Percentiles rank a stretch among this genome's conserved stretches.
Evolutionary conservation across 2,797 vertebrate genomes (phyloP).

Genomic region (Anas acuta): DNA sequence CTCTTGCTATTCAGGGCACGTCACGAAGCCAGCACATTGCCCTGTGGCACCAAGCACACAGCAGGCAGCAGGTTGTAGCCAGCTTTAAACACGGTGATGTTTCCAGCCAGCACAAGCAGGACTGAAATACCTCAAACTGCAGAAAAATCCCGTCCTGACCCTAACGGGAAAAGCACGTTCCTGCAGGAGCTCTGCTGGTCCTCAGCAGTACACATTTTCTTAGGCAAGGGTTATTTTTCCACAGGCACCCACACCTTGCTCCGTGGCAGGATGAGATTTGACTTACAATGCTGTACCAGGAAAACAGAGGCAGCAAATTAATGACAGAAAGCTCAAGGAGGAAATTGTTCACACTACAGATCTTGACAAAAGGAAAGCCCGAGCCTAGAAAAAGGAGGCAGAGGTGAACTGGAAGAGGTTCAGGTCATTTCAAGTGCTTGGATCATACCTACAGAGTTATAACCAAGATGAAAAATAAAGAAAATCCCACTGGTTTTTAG

Average conservation of each 20-base stretch:
- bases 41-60: not conserved
- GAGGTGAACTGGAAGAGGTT: conserved; percentile 17
- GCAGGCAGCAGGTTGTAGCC: not conserved
- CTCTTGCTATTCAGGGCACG: conserved; percentile 37
- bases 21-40: not conserved
- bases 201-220: not conserved
- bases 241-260: not conserved
- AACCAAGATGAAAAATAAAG: conserved; percentile 11
- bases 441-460: not conserved
- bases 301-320: not conserved
- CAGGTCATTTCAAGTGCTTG: not conserved
- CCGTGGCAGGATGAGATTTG: accelerated
- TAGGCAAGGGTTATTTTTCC: not conserved
- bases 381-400: not conserved
- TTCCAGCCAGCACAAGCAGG: not conserved
- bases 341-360: accelerated
- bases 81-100: not conserved
- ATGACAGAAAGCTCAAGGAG: accelerated
- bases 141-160: not conserved
- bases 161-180: not conserved
- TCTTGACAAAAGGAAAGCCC: not conserved
- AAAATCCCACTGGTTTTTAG: not conserved
- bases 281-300: accelerated
- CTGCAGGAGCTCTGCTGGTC: not conserved
- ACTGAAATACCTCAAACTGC: not conserved